Evolutionary conservation across 2,797 vertebrate species (phyloP).

Genomic region (Trematomus bernacchii): DNA sequence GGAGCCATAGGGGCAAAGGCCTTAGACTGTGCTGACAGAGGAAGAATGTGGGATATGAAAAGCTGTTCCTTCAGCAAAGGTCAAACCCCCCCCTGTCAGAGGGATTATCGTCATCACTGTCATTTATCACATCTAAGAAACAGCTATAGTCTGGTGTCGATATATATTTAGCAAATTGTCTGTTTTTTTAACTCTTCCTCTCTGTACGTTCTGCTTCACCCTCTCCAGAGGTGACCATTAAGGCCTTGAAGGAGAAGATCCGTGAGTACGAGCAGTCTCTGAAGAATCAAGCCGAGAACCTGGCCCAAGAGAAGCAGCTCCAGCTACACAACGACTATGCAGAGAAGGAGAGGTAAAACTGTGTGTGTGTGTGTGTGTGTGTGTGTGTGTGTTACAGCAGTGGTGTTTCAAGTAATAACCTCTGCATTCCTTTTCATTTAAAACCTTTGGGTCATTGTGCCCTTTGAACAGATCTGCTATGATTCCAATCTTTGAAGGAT

Average conservation of each 20-base stretch:
- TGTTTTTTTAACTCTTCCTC: neutral
- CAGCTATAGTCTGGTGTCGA: conserved; percentile 8
- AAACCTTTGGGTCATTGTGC: conserved; percentile 44
- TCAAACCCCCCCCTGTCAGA: conserved; percentile 33
- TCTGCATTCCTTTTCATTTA: conserved; percentile 54
- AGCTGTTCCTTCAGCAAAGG: conserved; percentile 59
- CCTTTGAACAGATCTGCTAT: conserved; percentile 37
- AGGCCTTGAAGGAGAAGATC: conserved; percentile 99
- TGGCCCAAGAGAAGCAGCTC: conserved; percentile 96
- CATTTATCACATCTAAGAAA: conserved; percentile 48
- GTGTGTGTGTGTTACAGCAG: conserved; percentile 6
- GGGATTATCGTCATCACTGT: conserved; percentile 44
- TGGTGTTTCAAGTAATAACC: conserved; percentile 38
- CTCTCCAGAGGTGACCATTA: conserved; percentile 95
- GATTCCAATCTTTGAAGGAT: conserved; percentile 47
- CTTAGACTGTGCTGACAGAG: conserved; percentile 57
- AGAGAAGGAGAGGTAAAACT: conserved; percentile 94
- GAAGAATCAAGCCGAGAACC: conserved; percentile 96
- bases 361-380: conserved; percentile 1
- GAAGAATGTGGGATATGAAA: conserved; percentile 62
- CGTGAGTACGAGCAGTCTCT: conserved; percentile 97
- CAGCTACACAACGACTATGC: conserved; percentile 98
- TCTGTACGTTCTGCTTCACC: conserved; percentile 15
- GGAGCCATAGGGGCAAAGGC: conserved; percentile 53
- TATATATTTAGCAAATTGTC: conserved; percentile 13